phyloP scores from a whole-genome alignment of 2,888 invertebrate species.

The Mantis religiosa region DNA sequence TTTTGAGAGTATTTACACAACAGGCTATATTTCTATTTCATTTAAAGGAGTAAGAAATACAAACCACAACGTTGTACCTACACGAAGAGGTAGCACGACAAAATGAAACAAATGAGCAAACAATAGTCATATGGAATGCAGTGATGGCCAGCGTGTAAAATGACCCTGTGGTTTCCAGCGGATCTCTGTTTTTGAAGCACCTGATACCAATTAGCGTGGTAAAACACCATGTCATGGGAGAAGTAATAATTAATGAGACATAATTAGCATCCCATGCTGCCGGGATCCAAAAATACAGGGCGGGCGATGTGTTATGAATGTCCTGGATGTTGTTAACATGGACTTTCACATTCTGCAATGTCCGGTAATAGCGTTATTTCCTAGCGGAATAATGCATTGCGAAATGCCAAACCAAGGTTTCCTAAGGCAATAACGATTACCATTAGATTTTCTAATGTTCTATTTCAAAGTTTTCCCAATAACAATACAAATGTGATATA shows the following conservation, averaged over 20 bases:
- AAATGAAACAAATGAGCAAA: too few species aligned
- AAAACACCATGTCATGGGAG: background rate
- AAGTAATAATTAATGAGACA: background rate
- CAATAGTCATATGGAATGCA: too few species aligned
- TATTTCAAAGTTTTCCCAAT: too few species aligned
- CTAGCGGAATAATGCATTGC: background rate
- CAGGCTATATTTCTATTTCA: too few species aligned
- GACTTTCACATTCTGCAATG: background rate
- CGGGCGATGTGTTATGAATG: background rate
- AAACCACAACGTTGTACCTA: too few species aligned
- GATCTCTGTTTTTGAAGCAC: background rate
- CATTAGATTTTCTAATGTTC: too few species aligned
- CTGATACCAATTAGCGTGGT: background rate
- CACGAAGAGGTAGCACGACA: too few species aligned
- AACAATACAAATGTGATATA: too few species aligned
- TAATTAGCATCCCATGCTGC: background rate
- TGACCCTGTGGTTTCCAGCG: background rate
- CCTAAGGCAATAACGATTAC: too few species aligned
- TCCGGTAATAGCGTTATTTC: background rate
- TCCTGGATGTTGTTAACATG: background rate
- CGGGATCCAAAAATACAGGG: background rate
- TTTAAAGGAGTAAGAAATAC: too few species aligned
- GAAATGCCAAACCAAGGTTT: too few species aligned
- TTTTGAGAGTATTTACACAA: too few species aligned
- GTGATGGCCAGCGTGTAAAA: background rate